Evolutionary conservation across 2,888 invertebrate genomes (phyloP), one percentile per base, ranked within the genome.

Genomic region (Oligia fasciuncula): DNA sequence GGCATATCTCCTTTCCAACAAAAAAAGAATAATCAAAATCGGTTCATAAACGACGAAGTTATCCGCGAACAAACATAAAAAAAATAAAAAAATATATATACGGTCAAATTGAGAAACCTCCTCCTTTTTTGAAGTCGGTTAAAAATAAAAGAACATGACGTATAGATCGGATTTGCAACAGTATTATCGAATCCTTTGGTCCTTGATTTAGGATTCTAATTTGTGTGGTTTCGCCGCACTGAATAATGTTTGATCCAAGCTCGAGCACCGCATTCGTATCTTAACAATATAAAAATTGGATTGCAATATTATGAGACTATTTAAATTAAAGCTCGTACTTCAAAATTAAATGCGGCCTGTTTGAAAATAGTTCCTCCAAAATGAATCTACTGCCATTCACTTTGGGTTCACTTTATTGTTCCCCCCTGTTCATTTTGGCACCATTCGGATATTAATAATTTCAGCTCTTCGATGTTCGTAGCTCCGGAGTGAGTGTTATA

Each of bases 201-300:
- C 51, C n/a, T 46, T 46, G 35, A 70, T 70, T 79, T 73, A 62
- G 57, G 51, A 66, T 79, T 83, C 23, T 43, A 69, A 83, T 73
- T 79, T 68, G 71, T 63, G 72, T 73, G 62, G 63, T 51, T 75
- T 54, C 23, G 62, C 76, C 66, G 40, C 78, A 62, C 62, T 69
- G 29, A 75, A 78, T 74, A 84, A 84, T 79, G 67, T 77, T 79
- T 82, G 68, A 35, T 84, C 74, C 71, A 81, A 76, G 85, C 68
- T 76, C 66, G n/a, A 73, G 76, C 66, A 60, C 73, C 82, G 77
- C 77, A 43, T 63, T 76, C 76, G 75, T 79, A 80, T 89, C 85
- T 84, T 71, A 73, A 85, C 81, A 90, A 91, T 90, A n/a, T n/a
- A n/a, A 90, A 92, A 91, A 90, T 88, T 73, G 81, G 83, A 87